Base-by-base conservation (phyloP, 2,113 vertebrate species). In the Syngnathus scovelli region DNA sequence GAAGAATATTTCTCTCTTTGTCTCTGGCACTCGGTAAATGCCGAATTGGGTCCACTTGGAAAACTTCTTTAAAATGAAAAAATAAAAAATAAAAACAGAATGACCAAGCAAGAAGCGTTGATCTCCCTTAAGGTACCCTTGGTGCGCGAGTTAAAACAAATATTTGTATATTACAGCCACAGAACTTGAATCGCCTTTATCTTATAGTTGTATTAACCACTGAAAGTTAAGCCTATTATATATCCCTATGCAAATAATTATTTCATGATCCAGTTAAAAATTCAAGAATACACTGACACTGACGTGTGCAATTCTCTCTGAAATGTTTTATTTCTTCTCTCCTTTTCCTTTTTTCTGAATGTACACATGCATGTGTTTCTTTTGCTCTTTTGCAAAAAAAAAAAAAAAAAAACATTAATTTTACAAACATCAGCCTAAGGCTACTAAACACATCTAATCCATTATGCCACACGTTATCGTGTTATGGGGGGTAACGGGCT, bases 361-460 rank as follows among this genome's bases (percentile, higher is more conserved):
- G 91, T 92, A 92, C 89, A 93, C 91, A 90, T 91, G 91, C 92
- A 66, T 81, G 86, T 85, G 77, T 88, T 89, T 83, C 84, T 80
- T 82, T 81, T 83, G 54, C 54, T 83, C 84, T 82, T 82, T 62
- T 43, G 82, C 81, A 86, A 90, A 84, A 27, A 27, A 27, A 1
- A 27, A 27, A 27, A 2, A 33, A 33, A 33, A 33, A 33, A 85
- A 88, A 86, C 87, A 87, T 90, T 89, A 87, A 87, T 90, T 89
- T 89, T 86, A 86, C 88, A 89, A 89, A 89, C 87, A 90, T 89
- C 83, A 83, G 88, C 89, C 87, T 81, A 83, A 84, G 89, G 87
- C 86, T 87, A 91, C 86, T 89, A 89, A 89, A 90, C 89, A 86
- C 87, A 89, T 89, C 86, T 84, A 89, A 91, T 90, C 89, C 85